Percentiles rank a stretch among this genome's conserved stretches.
These are phyloP conservation scores for Oreonectes daqikongensis DNA, from an alignment of 2,797 vertebrate species.

Conservation along the genomic window DNA sequence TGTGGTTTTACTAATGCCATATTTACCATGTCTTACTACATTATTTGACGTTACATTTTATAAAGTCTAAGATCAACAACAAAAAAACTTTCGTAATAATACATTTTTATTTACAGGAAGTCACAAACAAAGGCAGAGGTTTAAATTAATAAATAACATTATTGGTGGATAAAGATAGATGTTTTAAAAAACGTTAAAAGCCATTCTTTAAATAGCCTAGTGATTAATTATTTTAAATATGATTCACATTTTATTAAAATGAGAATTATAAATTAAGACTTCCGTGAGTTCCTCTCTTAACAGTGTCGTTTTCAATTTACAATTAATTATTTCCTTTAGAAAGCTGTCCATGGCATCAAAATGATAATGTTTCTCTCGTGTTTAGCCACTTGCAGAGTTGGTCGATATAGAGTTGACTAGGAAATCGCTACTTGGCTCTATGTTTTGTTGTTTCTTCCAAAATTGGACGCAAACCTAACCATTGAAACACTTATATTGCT, in stretches of 20 bases:
- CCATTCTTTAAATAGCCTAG: no score
- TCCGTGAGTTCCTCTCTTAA: not conserved
- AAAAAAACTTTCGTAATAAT: no score
- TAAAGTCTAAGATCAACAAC: no score
- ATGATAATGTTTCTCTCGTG: not conserved
- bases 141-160: no score
- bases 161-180: no score
- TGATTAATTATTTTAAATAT: not conserved
- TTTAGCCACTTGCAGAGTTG: not conserved
- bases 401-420: not conserved
- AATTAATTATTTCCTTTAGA: not conserved
- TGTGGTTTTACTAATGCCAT: no score
- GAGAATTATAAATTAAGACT: not conserved
- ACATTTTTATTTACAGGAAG: slow-evolving; percentile 54
- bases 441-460: not conserved
- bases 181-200: not conserved
- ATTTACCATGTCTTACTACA: no score
- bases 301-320: not conserved
- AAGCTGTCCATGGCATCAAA: slow-evolving; percentile 7
- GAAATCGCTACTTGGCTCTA: not conserved
- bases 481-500: not conserved
- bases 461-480: not conserved
- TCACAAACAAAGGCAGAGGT: slow-evolving; percentile 53
- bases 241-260: not conserved
- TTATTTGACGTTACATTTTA: no score